A percentile compares a stretch with the other conserved stretches of the same genome.
Evolutionary conservation across 2,888 invertebrate species (phyloP).

Genomic region (Pseudococcus longispinus): DNA sequence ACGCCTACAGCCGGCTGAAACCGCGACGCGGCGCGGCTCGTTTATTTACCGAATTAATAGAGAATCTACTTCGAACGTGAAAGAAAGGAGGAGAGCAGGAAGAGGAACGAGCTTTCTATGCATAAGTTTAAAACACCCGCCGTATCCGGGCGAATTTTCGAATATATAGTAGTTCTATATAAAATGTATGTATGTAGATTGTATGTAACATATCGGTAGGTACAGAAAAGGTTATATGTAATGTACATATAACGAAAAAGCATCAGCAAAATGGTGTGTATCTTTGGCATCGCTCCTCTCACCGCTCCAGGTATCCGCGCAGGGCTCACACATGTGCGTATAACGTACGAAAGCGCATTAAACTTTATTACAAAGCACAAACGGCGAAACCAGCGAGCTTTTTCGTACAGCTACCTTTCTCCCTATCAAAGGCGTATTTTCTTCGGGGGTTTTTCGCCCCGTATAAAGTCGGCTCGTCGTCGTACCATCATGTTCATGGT

Average conservation of each 20-base stretch:
- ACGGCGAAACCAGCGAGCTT: background rate
- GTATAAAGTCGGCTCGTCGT: background rate
- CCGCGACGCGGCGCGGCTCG: background rate
- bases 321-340: background rate
- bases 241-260: background rate
- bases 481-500: background rate
- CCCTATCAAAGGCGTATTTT: background rate
- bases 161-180: background rate
- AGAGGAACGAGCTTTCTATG: background rate
- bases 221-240: background rate
- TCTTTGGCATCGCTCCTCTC: background rate
- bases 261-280: background rate
- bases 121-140: background rate
- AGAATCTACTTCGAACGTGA: background rate
- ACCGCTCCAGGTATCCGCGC: background rate
- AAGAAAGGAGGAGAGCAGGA: background rate
- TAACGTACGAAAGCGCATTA: constrained; percentile 22
- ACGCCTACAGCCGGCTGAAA: background rate
- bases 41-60: constrained; percentile 23
- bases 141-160: background rate
- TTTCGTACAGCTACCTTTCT: background rate
- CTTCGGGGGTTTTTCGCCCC: background rate
- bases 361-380: constrained; percentile 21
- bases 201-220: background rate
- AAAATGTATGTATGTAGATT: background rate